These are phyloP conservation scores for Deroptyus accipitrinus DNA, from an alignment of 2,113 vertebrate species.

Conservation along the genomic window DNA sequence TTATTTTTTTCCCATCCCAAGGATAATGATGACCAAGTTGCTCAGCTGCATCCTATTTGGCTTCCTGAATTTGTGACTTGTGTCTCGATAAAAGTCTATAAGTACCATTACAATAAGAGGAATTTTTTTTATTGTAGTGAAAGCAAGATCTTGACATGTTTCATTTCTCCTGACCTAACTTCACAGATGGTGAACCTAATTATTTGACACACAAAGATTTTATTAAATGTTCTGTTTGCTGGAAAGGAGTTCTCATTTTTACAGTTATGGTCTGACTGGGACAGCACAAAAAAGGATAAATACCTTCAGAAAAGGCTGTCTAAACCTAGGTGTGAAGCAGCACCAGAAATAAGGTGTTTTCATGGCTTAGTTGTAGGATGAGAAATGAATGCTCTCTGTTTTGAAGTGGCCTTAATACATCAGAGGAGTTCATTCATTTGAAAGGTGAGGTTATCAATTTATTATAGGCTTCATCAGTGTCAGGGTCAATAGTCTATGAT, in stretches of 20 bases:
- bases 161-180: slow-evolving; percentile 27
- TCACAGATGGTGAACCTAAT: slow-evolving; percentile 5
- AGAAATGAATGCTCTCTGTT: background rate
- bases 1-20: slow-evolving; percentile 32
- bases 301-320: background rate
- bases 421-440: background rate
- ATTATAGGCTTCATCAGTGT: background rate
- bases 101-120: background rate
- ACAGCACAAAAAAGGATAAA: background rate
- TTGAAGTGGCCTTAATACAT: background rate
- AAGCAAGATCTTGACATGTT: background rate
- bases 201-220: background rate
- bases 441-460: background rate
- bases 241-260: background rate
- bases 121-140: background rate
- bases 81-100: background rate
- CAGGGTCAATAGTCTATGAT: background rate
- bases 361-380: background rate
- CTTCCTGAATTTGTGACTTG: slow-evolving; percentile 32
- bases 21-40: slow-evolving; percentile 55
- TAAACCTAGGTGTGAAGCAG: background rate
- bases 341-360: background rate
- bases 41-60: background rate
- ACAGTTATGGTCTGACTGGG: background rate
- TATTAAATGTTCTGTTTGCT: background rate